Conservation (phyloP, 2,888 invertebrate species). For the Agelastica alni region DNA sequence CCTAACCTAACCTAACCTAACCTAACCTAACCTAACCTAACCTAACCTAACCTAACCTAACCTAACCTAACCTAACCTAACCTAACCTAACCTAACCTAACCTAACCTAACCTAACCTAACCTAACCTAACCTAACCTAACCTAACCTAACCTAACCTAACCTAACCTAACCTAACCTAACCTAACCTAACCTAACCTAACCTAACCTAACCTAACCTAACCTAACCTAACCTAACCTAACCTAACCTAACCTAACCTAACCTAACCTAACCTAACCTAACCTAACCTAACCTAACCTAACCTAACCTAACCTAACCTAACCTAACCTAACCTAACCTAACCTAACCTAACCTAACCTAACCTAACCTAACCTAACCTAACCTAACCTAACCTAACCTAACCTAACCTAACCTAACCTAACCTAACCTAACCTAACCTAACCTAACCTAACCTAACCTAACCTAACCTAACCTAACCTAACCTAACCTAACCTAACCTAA, state of each 20-base stretch:
- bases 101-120: conserved; percentile 12
- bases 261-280: background rate
- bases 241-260: background rate
- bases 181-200: conserved; percentile 22
- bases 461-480: conserved; percentile 21
- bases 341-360: background rate
- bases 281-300: background rate
- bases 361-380: background rate
- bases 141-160: conserved; percentile 12
- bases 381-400: background rate
- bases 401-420: background rate
- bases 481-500: conserved; percentile 14
- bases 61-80: conserved; percentile 9
- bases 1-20: conserved; percentile 7
- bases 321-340: background rate
- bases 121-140: conserved; percentile 11
- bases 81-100: conserved; percentile 11
- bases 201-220: conserved; percentile 1
- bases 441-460: background rate
- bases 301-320: background rate
- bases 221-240: background rate
- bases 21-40: conserved; percentile 10
- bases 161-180: conserved; percentile 11
- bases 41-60: conserved; percentile 5
- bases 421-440: conserved; percentile 1